Base-by-base conservation (phyloP, 2,797 vertebrate species). In the Mormyrops boulengeri region DNA sequence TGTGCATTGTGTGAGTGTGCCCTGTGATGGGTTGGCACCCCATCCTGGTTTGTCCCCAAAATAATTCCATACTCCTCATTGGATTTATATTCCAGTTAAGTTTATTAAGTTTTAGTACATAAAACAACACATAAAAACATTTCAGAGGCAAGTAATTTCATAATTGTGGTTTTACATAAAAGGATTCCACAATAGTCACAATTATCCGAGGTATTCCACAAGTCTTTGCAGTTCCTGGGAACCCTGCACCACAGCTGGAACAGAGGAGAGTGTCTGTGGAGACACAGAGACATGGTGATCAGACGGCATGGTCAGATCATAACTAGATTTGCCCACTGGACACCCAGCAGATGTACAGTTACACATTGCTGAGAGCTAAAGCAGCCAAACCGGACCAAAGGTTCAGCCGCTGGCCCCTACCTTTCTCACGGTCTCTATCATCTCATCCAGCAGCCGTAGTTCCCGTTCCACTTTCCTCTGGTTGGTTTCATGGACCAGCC, bases 381-480 rank as follows among this genome's bases (percentile, higher is more conserved):
- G 6, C 19, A 8, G 57, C 11, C 66, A 0, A 22, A 22, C n/a
- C 3, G 30, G n/a, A 7, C 22, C 9, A 30, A 19, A n/a, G 11
- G 6, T 11, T 66, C 6, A n/a, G n/a, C 62, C 12, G 5, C 19
- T 5, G 9, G 12, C 4, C 14, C 94, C 93, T 88, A 96, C 96
- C 96, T 95, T 93, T 91, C 95, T 91, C 89, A 96, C 94, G 85
- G 91, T 94, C 82, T 94, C 95, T 1, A 96, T 93, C 92, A 96
- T 93, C 26, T 93, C 91, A 91, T 95, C 96, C 87, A 96, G 92
- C 82, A 96, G 90, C 47, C 94, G 94, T 2, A 97, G 95, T 91
- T 97, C 96, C 1, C 93, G 94, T 90, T 96, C 95, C 89, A 93
- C 92, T 90, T 96, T 96, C 90, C 92, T 93, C 92, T 96, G 94